Evolutionary conservation across 53 echinoderm and acorn worm genomes (phyloP), one percentile per base, ranked within the genome.

Genomic region (Stichopus horrens): DNA sequence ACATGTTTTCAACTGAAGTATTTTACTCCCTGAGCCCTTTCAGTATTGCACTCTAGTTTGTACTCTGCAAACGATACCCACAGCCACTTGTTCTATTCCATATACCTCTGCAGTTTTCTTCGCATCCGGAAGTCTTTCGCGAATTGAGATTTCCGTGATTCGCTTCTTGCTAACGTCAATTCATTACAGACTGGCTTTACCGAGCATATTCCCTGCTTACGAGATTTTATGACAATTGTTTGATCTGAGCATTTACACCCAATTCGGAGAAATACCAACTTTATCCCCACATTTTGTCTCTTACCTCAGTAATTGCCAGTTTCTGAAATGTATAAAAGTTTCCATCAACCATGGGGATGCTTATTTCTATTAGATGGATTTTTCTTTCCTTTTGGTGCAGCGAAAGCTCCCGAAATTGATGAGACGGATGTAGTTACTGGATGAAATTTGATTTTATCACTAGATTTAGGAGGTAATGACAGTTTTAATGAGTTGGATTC

Each of bases 71-170:
- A 37, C 37, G 37, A 37, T 37, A 37, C 37, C 37, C 37, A 37
- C 37, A 37, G 37, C 37, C 37, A 37, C 37, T 37, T 37, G 37
- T 37, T 2, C 37, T 37, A 37, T 37, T 37, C 37, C 37, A 37
- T 37, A 1, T 37, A 37, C 37, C 2, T 37, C 37, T 37, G 37
- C 2, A 37, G 37, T 37, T 37, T 37, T 2, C 37, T 37, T 2
- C 37, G 37, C 37, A 37, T 37, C 37, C 37, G 37, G 37, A 37
- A 37, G 37, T 37, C 37, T 37, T 37, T 37, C 2, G 37, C 37
- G 37, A 37, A 37, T 92, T 10, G 58, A 90, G 23, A 74, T 88
- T 66, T 95, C 97, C 14, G 97, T 96, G 82, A 93, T 92, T 71
- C 7, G 6, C 5, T 71, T 71, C 18, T 71, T 18, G 18, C 77